Percentiles rank a stretch among this genome's conserved stretches.
Conservation (phyloP, 2,113 vertebrate species). For the Kobus ellipsiprymnus region DNA sequence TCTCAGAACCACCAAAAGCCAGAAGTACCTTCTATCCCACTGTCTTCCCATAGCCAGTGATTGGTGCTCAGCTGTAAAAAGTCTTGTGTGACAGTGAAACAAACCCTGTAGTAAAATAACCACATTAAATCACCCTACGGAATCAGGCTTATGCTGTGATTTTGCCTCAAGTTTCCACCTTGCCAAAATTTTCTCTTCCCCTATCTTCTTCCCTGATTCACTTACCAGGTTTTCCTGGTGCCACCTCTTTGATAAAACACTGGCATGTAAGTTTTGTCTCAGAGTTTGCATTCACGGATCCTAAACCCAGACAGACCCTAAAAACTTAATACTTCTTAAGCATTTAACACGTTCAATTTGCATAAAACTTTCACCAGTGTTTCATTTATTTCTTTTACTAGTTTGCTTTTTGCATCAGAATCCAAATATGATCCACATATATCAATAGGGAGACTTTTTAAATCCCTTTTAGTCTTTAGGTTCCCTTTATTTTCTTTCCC, state of each 20-base stretch:
- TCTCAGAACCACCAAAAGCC: neutral
- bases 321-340: neutral
- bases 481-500: neutral
- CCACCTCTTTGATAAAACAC: neutral
- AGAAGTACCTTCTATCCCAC: neutral
- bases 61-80: neutral
- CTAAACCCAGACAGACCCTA: neutral
- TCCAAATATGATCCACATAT: neutral
- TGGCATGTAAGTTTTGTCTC: neutral
- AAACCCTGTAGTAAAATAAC: neutral
- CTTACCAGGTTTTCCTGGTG: neutral
- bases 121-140: neutral
- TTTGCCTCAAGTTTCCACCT: neutral
- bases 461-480: neutral
- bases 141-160: neutral
- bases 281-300: neutral
- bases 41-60: neutral
- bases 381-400: slow-evolving; percentile 34
- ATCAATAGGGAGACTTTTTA: neutral
- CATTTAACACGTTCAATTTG: neutral
- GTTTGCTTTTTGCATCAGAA: neutral
- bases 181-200: neutral
- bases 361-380: neutral
- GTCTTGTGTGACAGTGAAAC: neutral
- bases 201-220: neutral